Evolutionary conservation across 2,113 vertebrate genomes (phyloP).

Genomic region (Nansenia antarctica): DNA sequence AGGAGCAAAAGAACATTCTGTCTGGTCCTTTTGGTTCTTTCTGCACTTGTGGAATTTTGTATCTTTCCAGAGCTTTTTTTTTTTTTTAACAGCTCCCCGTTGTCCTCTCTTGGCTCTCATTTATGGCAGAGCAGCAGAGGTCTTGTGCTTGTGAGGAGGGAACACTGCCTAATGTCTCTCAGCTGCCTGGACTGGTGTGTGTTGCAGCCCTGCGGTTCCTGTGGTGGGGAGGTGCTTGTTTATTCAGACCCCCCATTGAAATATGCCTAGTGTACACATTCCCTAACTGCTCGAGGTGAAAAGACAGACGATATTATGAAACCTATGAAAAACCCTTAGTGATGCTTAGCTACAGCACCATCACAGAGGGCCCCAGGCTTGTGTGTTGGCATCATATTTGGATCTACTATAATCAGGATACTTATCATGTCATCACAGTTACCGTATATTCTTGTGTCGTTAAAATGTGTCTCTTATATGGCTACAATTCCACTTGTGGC

Average conservation of each 20-base stretch:
- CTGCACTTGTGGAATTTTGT: conserved; percentile 16
- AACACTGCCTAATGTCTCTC: conserved; percentile 41
- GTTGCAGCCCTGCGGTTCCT: conserved; percentile 1
- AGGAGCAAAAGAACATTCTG: neutral
- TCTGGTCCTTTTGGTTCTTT: neutral
- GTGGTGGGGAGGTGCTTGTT: conserved; percentile 4
- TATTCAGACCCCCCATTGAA: conserved; percentile 26
- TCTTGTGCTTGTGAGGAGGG: conserved; percentile 18
- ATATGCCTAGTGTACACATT: conserved; percentile 31
- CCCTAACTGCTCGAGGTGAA: conserved; percentile 13
- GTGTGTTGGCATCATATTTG: no score
- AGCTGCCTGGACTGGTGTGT: conserved; percentile 32
- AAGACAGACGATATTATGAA: neutral
- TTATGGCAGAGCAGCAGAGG: conserved; percentile 14
- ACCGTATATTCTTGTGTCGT: no score
- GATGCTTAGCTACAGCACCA: no score
- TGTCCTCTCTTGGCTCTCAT: conserved; percentile 19
- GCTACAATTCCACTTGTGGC: no score
- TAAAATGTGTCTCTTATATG: no score
- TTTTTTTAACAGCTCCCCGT: conserved; percentile 38
- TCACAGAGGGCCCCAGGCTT: no score
- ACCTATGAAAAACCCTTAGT: neutral
- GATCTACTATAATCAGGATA: no score
- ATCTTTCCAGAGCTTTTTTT: conserved; percentile 34
- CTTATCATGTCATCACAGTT: no score